Percentiles rank a stretch among this genome's conserved stretches.
Conservation (phyloP, 1,140 invertebrate genomes). For the Zaprionus camerounensis region DNA sequence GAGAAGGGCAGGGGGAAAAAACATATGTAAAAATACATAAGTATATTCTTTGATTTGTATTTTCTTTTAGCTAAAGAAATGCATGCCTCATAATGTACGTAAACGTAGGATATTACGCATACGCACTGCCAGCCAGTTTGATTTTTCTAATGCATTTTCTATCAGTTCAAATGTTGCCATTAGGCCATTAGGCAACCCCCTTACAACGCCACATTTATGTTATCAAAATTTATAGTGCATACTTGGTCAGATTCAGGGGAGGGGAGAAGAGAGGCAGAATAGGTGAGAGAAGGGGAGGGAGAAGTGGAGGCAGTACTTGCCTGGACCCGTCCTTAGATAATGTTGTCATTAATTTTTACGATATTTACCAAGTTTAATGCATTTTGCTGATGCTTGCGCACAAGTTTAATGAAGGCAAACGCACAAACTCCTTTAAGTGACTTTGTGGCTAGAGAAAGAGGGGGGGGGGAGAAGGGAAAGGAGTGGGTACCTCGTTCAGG, state of each 20-base stretch:
- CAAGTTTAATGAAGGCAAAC: constrained; percentile 71
- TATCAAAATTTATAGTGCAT: constrained; percentile 55
- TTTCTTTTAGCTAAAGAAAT: not conserved
- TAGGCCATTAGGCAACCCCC: not conserved
- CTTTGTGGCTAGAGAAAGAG: not conserved
- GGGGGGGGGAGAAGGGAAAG: not conserved
- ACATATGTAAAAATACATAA: not conserved
- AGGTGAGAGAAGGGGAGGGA: not conserved
- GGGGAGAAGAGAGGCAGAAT: too few relatives aligned
- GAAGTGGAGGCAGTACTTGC: not conserved
- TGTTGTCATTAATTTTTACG: constrained; percentile 79
- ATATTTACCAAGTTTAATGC: constrained; percentile 81
- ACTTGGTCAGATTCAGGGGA: constrained; percentile 17
- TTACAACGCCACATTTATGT: not conserved
- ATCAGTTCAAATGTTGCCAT: not conserved
- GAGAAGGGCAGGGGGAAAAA: not conserved
- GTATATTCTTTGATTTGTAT: not conserved
- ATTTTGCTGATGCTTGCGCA: constrained; percentile 72
- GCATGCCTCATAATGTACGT: not conserved
- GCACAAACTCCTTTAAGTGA: constrained; percentile 22
- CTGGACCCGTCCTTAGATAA: constrained; percentile 50
- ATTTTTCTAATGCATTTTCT: constrained; percentile 6
- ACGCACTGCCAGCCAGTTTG: not conserved
- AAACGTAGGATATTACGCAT: not conserved
- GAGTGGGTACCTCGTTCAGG: not conserved